Evolutionary conservation across 2,113 vertebrate species (phyloP), one percentile per base, ranked within the genome.

Genomic region (Ciconia maguari): DNA sequence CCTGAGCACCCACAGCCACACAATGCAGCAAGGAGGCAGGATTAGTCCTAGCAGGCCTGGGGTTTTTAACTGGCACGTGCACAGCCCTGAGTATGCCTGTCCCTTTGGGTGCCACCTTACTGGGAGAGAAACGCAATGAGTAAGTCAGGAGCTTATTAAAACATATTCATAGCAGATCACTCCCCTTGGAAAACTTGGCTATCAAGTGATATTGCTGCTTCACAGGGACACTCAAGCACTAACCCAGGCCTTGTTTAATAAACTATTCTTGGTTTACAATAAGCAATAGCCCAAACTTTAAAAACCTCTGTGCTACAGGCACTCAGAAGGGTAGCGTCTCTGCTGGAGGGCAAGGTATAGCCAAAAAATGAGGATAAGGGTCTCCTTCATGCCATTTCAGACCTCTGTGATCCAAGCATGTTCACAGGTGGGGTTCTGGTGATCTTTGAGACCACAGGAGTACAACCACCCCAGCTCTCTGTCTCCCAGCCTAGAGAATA

Each of bases 321-420:
- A 41, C 48, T 77, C 57, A 77, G n/a, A 54, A 52, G 25, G 9
- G 29, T 26, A 25, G 34, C 4, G 1, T 24, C 41, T 58, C 66
- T 77, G 46, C 22, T 65, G 52, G n/a, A 91, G 14, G 61, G 18
- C 26, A 93, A 83, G 15, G 22, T 3, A 68, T 6, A 65, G 36
- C 14, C 16, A 2, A 41, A 69, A 71, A 65, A 64, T 11, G 7
- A 80, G n/a, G 46, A 60, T 60, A 55, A 66, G 24, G 41, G 55
- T 61, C 58, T 65, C 49, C 32, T n/a, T 36, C n/a, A 3, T 61
- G 20, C 51, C 11, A 18, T 49, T 80, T 58, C 75, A 65, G 61
- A 55, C 16, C 22, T 62, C 38, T 36, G 0, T 1, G 3, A 80
- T 25, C 27, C 70, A 68, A 6, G 2, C 4, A 7, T 0, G 0